Evolutionary conservation across 2,888 invertebrate genomes (phyloP).

Genomic region (Orthonevra nobilis): DNA sequence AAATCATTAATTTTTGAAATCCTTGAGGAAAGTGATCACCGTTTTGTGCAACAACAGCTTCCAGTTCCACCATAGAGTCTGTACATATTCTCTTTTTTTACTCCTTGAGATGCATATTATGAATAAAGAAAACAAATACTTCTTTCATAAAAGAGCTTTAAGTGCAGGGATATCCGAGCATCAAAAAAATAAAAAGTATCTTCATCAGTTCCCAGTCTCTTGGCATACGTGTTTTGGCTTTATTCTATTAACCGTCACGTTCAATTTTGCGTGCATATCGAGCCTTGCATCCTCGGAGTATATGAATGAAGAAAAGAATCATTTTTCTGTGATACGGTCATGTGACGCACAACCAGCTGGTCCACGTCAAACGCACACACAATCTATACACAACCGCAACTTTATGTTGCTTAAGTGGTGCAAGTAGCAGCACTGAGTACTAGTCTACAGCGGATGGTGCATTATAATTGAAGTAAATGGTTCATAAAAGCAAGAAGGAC

Average conservation of each 20-base stretch:
- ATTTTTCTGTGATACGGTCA: conserved; percentile 58
- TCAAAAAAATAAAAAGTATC: conserved; percentile 26
- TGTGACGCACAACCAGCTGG: conserved; percentile 61
- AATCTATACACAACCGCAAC: conserved; percentile 11
- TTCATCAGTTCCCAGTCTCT: neutral
- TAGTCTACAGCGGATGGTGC: conserved; percentile 66
- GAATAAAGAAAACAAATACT: no score
- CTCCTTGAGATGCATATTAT: no score
- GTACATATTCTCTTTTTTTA: no score
- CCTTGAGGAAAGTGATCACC: no score
- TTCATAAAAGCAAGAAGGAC: conserved; percentile 64
- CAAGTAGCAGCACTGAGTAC: conserved; percentile 61
- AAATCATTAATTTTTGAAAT: no score
- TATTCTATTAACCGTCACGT: conserved; percentile 19
- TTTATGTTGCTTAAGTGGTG: conserved; percentile 68
- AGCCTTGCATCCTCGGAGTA: conserved; percentile 11
- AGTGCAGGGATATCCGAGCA: conserved; percentile 53
- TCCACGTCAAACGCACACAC: neutral
- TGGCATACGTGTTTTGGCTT: conserved; percentile 22
- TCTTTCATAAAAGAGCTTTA: conserved; percentile 10
- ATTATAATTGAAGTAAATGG: conserved; percentile 71
- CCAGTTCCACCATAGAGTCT: no score
- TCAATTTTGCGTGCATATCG: conserved; percentile 29
- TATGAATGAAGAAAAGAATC: conserved; percentile 28
- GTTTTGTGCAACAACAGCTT: no score